Evolutionary conservation across 2,113 vertebrate species (phyloP), one percentile per base, ranked within the genome.

Genomic region (Burhinus oedicnemus): DNA sequence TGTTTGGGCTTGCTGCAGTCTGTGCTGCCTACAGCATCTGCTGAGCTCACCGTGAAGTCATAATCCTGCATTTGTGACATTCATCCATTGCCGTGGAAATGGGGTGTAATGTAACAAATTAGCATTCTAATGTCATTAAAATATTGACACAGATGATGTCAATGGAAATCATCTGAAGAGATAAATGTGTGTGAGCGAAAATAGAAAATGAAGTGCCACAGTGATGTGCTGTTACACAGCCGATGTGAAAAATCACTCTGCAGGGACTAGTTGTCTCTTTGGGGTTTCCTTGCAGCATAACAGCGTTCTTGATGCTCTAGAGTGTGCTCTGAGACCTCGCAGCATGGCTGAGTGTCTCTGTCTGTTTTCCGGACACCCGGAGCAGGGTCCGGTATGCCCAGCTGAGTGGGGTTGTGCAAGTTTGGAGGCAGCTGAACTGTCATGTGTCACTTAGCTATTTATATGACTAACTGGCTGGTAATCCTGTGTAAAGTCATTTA

Each of bases 1-100:
- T 34, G 49, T 83, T 74, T 52, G 84, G 32, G 26, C 19, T 65
- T 87, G 68, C 32, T 85, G 57, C 70, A 47, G 40, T 51, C 60
- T 7, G 36, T 29, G 57, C 29, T 57, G 71, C 86, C 89, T 82
- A 3, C 89, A 89, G 38, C 77, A 52, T 38, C 76, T 81, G 58
- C 74, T 64, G 87, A 87, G 91, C 90, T 95, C 87, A 2, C 90
- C 11, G 22, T 40, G 92, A 94, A 95, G 44, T 90, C 93, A 72
- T 66, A 90, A 80, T 69, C 82, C 93, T 49, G 89, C 90, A 17
- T 93, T 96, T 91, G 79, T 96, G 94, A 74, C 76, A 34, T 64
- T 90, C 76, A 45, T 52, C 75, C 57, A 27, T 87, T 91, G 87
- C 95, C 68, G 3, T 93, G 92, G 96, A 68, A 76, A 94, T 77